Evolutionary conservation across 1,140 invertebrate species (phyloP).

Genomic region (Rhizoglyphus robini): DNA sequence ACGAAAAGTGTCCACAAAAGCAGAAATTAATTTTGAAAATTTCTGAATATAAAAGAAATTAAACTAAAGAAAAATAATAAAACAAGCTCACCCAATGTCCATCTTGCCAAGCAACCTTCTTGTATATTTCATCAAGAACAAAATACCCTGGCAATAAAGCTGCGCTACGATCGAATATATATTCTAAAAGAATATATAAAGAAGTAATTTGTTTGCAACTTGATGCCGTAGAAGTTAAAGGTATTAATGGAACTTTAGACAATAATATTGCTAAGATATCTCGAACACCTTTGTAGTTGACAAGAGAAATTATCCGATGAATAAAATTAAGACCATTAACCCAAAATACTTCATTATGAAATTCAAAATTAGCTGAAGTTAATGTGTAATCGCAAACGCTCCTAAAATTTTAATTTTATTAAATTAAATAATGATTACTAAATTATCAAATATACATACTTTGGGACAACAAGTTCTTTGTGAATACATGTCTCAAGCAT

Average conservation of each 20-base stretch:
- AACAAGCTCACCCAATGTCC: slow-evolving; percentile 65
- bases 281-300: slow-evolving; percentile 68
- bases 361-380: slow-evolving; percentile 60
- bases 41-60: slow-evolving; percentile 42
- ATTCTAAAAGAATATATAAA: slow-evolving; percentile 61
- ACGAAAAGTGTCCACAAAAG: slow-evolving; percentile 80
- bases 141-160: slow-evolving; percentile 85
- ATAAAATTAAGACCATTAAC: slow-evolving; percentile 66
- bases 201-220: slow-evolving; percentile 62
- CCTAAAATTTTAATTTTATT: too few relatives aligned
- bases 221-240: slow-evolving; percentile 55
- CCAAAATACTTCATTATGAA: slow-evolving; percentile 68
- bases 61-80: neutral
- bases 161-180: slow-evolving; percentile 81
- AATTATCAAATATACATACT: neutral
- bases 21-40: slow-evolving; percentile 64
- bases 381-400: slow-evolving; percentile 66
- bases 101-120: slow-evolving; percentile 42
- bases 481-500: slow-evolving; percentile 57
- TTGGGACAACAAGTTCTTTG: slow-evolving; percentile 24
- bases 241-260: slow-evolving; percentile 68
- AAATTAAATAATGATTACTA: slow-evolving; percentile 33
- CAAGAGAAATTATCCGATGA: slow-evolving; percentile 65
- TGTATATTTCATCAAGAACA: slow-evolving; percentile 82
- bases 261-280: slow-evolving; percentile 41